Base-by-base conservation (phyloP, 92 coral and sea anemone species). In the Epizoanthus scotinus region DNA sequence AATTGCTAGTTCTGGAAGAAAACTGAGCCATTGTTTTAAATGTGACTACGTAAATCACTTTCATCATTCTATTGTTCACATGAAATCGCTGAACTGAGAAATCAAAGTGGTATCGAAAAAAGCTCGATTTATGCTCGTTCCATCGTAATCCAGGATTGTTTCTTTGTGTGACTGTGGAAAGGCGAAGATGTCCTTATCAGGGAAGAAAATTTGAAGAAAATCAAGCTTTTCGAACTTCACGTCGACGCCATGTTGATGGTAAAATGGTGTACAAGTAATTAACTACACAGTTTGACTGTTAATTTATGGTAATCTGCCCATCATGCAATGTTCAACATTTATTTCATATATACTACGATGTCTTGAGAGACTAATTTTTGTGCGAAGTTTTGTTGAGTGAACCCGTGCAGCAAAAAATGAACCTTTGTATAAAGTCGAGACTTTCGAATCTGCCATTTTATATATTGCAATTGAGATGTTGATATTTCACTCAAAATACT, bases 341-440 rank as follows among this genome's bases (percentile, higher is more conserved):
- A 58, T 57, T 19, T 57, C 20, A n/a, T 3, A 57, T 57, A 7
- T 2, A 57, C 26, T 24, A 27, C 63, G 27, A 58, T 58, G 63
- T 58, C 63, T 58, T 58, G 63, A 58, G 63, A 58, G 63, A 28
- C 63, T 28, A 58, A n/a, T n/a, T n/a, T n/a, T n/a, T 58, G 63
- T 58, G 22, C 63, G 28, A 58, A 58, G 63, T 58, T 18, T 58
- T 12, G 63, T 21, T 9, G 63, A 20, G 63, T 58, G 63, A 58
- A 58, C 63, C 28, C 63, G 2, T 58, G 63, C 63, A 57, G 63
- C 63, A 58, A 58, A 58, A 58, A 58, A 18, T 1, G 25, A 58
- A 18, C 29, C 63, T 58, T 19, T 8, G n/a, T 21, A 20, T 21
- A 58, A 21, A 21, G 28, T 58, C 21, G 21, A 18, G 63, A 12